Evolutionary conservation across 2,113 vertebrate genomes (phyloP), one percentile per base, ranked within the genome.

Genomic region (Rhea pennata): DNA sequence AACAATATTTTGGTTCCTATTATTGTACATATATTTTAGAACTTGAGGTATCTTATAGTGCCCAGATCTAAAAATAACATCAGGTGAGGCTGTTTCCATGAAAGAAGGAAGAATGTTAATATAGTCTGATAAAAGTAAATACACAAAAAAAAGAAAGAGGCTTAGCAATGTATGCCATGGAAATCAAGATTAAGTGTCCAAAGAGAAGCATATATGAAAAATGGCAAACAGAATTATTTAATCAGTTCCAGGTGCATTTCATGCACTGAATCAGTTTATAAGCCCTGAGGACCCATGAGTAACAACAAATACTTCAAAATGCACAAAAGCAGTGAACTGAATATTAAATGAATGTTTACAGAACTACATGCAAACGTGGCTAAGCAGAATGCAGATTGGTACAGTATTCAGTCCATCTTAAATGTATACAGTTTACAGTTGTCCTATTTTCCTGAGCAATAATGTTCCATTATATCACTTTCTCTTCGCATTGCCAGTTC

Each of bases 351-450:
- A 33, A 50, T 31, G 22, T 15, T 46, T 75, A 71, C 27, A 23
- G 59, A 85, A 76, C 15, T 72, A 64, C 23, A 58, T 23, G 27
- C 36, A 84, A 36, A 79, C 29, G 51, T 14, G 21, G 65, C 33
- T 40, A 33, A 36, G 23, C 17, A 31, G 15, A 54, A 24, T 51
- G 29, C 15, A 58, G 70, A 54, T 36, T 54, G 9, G 15, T 82
- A 82, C 24, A 26, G 5, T 50, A 36, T 58, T 85, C 0, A 0
- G 3, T 62, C 48, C 51, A 87, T 7, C 4, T 78, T 33, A 40
- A 26, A 44, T 10, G 40, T 9, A 8, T 36, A 19, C 31, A 12
- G 77, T 58, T 76, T 50, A 65, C 17, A 53, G 14, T 15, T 73
- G 22, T 10, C 2, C 27, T 46, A 86, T 87, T 76, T 53, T 54